Base-by-base conservation (phyloP, 2,888 invertebrate species). In the Cerastis leucographa region DNA sequence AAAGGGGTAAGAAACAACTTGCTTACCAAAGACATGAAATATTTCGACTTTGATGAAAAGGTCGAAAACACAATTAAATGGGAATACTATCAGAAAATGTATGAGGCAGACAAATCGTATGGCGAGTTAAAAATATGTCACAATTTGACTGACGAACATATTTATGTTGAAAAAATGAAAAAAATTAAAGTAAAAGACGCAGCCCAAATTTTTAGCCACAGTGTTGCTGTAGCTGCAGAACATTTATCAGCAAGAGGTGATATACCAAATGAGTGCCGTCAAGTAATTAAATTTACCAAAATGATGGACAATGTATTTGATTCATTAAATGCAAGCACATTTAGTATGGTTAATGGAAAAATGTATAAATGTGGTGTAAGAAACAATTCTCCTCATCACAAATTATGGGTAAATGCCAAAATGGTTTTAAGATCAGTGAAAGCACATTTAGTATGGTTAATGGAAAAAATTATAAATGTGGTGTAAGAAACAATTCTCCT, bases 61-160 rank as follows among this genome's bases (percentile, higher is more conserved):
- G n/a, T 49, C 12, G 29, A 74, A 71, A 74, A 74, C 25, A 67
- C 22, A 17, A 25, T 74, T 3, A 78, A 78, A 65, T 78, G 74
- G 78, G 68, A 74, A 44, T 44, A 44, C 12, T 44, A 44, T 11
- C 44, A 44, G 44, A 44, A 44, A 44, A 44, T 35, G 1, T 35
- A 35, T 35, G 35, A 35, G 35, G 35, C 35, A 35, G 35, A 35
- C 35, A 35, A 35, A 35, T 35, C 35, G 35, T 35, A 35, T 35
- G 35, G 35, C 35, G 35, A 35, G 35, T 35, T 35, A 35, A 35
- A 35, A 35, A 35, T 35, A 35, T 35, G 35, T 25, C 19, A 71
- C 42, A 74, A 74, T 54, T 54, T 74, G 8, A 69, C 69, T 0
- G 64, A 69, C 22, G 64, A 75, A 22, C 74, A 76, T 17, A 2